Percentiles rank a stretch among this genome's conserved stretches.
Evolutionary conservation across 2,888 invertebrate species (phyloP).

Genomic region (Cheilosia soror): DNA sequence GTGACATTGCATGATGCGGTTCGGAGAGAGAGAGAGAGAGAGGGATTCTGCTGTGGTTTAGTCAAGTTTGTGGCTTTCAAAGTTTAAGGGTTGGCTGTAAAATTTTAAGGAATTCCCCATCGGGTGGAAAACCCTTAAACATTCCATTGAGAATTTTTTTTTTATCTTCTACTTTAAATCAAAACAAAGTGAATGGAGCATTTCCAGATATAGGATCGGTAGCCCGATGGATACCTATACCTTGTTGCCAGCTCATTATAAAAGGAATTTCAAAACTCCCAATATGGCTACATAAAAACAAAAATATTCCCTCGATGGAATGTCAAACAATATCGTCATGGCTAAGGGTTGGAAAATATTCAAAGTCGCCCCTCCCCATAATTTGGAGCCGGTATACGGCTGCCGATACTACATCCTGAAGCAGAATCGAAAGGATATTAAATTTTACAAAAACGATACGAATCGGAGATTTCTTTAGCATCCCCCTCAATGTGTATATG

Average conservation of each 20-base stretch:
- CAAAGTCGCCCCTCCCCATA: background rate
- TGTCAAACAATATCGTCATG: background rate
- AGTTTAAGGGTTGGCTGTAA: constrained; percentile 20
- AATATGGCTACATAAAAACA: constrained; percentile 18
- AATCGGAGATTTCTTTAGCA: constrained; percentile 59
- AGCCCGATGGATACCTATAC: constrained; percentile 22
- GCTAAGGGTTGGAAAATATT: constrained; percentile 3
- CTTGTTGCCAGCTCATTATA: background rate
- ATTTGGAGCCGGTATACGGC: background rate
- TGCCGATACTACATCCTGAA: background rate
- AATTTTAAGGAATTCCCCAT: background rate
- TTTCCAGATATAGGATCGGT: constrained; percentile 10
- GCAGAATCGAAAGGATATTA: constrained; percentile 65
- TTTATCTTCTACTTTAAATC: background rate
- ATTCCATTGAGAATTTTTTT: constrained; percentile 30
- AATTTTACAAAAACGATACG: constrained; percentile 71
- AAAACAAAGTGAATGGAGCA: constrained; percentile 2
- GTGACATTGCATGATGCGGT: constrained; percentile 2
- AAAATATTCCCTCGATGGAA: constrained; percentile 18
- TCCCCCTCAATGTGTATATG: background rate
- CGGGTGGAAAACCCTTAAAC: background rate
- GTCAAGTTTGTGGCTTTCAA: constrained; percentile 29
- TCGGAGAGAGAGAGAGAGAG: background rate
- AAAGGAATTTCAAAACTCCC: constrained; percentile 6
- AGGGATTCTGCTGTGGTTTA: background rate